A percentile compares a stretch with the other conserved stretches of the same genome.
Evolutionary conservation across 2,888 invertebrate genomes (phyloP).

Genomic region (Heliothis peltigera): DNA sequence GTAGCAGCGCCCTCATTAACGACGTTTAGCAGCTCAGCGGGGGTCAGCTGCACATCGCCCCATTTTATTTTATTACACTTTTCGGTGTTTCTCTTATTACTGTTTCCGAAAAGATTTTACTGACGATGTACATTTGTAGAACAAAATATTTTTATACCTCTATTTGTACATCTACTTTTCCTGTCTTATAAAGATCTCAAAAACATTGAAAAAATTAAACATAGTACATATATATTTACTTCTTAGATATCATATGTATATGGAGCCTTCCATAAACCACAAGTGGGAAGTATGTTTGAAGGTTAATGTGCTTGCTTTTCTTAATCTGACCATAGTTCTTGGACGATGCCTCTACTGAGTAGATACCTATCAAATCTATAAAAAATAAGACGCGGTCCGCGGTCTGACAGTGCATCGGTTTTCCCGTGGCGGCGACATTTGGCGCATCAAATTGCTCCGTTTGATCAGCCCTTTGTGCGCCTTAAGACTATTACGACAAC

Average conservation of each 20-base stretch:
- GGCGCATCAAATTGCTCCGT: constrained; percentile 85
- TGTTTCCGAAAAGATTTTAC: neutral
- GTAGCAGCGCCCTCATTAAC: constrained; percentile 52
- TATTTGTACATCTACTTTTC: too few relatives aligned
- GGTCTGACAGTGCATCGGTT: constrained; percentile 2
- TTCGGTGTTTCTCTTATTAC: constrained; percentile 21
- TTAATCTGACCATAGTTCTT: neutral
- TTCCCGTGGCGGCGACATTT: constrained; percentile 76
- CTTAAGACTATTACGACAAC: constrained; percentile 87
- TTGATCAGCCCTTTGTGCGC: constrained; percentile 86
- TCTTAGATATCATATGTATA: too few relatives aligned
- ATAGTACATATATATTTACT: too few relatives aligned
- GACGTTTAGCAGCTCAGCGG: constrained; percentile 58
- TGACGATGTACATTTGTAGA: neutral
- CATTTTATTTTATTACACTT: constrained; percentile 44
- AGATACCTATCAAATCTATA: neutral
- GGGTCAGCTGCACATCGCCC: constrained; percentile 26
- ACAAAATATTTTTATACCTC: neutral
- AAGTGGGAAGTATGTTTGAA: neutral
- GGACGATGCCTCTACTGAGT: neutral
- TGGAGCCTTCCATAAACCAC: too few relatives aligned
- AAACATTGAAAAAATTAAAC: too few relatives aligned
- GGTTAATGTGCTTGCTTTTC: neutral
- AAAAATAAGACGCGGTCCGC: too few relatives aligned
- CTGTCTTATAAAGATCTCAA: too few relatives aligned